phyloP scores from a whole-genome alignment of 2,113 vertebrate species.

The Petromus typicus region DNA sequence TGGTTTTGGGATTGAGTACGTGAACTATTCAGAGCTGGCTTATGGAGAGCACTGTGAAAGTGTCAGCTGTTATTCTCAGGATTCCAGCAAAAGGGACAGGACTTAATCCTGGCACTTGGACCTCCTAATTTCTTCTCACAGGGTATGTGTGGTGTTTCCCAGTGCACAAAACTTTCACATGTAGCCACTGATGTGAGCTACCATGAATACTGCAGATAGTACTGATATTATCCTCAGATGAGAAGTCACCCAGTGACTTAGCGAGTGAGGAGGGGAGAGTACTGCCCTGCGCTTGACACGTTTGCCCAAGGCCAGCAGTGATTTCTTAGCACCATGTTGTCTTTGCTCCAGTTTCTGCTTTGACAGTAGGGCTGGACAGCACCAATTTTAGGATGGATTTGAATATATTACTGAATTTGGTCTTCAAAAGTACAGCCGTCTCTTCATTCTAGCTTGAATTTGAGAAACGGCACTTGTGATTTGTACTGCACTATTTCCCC shows the following conservation, averaged over 20 bases:
- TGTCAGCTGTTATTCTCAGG: neutral
- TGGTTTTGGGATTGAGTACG: neutral
- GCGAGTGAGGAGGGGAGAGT: neutral
- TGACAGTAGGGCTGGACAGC: neutral
- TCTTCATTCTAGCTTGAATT: neutral
- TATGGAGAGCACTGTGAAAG: neutral
- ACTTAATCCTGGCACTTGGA: neutral
- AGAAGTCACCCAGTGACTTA: neutral
- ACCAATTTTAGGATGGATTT: neutral
- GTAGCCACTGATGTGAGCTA: neutral
- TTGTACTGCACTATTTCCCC: neutral
- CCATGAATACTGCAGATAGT: neutral
- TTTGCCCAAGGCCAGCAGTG: neutral
- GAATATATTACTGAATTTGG: neutral
- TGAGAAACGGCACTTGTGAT: neutral
- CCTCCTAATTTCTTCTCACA: neutral
- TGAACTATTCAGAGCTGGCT: neutral
- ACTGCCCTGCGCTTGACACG: neutral
- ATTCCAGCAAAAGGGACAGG: neutral
- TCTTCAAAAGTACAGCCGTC: neutral
- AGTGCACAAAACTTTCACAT: neutral
- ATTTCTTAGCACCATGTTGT: neutral
- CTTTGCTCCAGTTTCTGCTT: neutral
- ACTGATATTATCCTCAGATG: neutral
- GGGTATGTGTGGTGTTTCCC: neutral